Evolutionary conservation across 2,113 vertebrate species (phyloP).

Genomic region (Apistogramma diplotaenia): DNA sequence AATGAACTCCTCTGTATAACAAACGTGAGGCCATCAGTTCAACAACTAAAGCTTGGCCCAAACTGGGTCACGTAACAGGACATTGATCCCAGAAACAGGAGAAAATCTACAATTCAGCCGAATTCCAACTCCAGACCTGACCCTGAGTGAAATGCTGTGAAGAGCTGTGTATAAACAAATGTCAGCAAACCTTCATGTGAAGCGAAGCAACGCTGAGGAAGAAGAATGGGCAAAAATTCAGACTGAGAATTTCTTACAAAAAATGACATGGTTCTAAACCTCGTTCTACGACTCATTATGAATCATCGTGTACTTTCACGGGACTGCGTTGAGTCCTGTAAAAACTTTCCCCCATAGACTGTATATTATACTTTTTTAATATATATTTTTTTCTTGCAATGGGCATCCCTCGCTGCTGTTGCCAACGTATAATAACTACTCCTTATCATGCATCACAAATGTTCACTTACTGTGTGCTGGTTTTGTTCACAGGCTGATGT

Average conservation of each 20-base stretch:
- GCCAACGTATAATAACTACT: background rate
- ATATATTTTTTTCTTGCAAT: background rate
- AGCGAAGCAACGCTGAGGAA: background rate
- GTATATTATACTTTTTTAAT: background rate
- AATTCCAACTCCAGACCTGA: background rate
- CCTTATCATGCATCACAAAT: background rate
- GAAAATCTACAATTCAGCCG: background rate
- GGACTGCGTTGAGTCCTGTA: background rate
- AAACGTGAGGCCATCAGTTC: background rate
- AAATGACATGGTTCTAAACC: background rate
- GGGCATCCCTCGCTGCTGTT: background rate
- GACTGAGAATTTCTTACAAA: background rate
- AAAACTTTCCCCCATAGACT: background rate
- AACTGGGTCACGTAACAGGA: background rate
- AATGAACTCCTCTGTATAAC: background rate
- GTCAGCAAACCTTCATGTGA: background rate
- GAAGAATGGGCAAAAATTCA: background rate
- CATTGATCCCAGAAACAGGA: background rate
- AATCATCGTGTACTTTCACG: background rate
- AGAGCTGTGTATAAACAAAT: background rate
- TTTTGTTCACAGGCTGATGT: background rate
- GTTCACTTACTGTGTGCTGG: conserved; percentile 46
- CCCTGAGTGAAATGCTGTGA: background rate
- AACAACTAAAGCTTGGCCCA: background rate
- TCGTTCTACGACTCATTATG: background rate